phyloP scores from a whole-genome alignment of 1,140 invertebrate genomes.

The Solenopsis fugax region DNA sequence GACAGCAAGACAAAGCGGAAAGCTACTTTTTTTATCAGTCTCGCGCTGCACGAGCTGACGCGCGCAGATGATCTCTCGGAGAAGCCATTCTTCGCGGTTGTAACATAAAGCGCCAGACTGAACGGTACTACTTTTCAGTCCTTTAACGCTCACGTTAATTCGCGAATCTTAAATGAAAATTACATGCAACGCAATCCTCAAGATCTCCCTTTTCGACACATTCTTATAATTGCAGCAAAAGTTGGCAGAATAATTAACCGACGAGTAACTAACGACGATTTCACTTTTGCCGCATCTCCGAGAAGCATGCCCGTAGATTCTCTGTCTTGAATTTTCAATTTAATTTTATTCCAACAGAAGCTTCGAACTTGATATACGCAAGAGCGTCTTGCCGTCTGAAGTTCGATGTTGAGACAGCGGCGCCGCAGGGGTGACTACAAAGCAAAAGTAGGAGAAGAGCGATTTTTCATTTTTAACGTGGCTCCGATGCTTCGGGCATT shows the following conservation, averaged over 20 bases:
- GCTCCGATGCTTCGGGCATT: constrained; percentile 5
- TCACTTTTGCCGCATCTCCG: neutral
- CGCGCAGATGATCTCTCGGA: constrained; percentile 26
- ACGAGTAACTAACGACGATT: neutral
- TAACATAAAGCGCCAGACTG: neutral
- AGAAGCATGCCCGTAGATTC: neutral
- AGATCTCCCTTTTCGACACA: neutral
- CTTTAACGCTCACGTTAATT: neutral
- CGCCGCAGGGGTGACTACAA: constrained; percentile 1
- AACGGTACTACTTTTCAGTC: neutral
- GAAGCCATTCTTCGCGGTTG: neutral
- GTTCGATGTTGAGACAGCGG: constrained; percentile 22
- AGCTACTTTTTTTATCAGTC: constrained; percentile 54
- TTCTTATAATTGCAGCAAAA: neutral
- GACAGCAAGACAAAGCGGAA: constrained; percentile 56
- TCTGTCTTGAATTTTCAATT: constrained; percentile 1
- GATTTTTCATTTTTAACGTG: constrained; percentile 65
- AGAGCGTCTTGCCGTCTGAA: constrained; percentile 24
- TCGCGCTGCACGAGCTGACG: constrained; percentile 40
- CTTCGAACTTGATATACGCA: constrained; percentile 30
- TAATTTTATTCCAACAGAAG: neutral
- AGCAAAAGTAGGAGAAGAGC: constrained; percentile 31
- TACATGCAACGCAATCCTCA: neutral
- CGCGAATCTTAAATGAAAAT: neutral
- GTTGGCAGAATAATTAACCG: neutral